Base-by-base conservation (phyloP, 2,797 vertebrate genomes). In the Smutsia gigantea region DNA sequence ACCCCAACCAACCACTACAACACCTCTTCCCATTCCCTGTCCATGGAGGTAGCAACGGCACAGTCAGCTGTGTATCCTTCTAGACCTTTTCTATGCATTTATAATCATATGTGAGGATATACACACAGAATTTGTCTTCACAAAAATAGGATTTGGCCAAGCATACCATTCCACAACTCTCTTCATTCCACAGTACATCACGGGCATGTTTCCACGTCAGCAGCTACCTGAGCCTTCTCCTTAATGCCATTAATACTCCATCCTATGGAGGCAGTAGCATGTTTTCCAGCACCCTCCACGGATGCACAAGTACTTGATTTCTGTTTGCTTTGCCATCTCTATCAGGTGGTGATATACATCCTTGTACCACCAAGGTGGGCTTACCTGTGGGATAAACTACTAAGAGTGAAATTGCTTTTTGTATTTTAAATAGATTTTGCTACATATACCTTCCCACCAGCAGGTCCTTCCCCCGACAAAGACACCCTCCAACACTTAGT, bases 391-490 rank as follows among this genome's bases (percentile, higher is more conserved):
- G 63, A 77, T 19, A 77, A 68, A 61, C 21, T 68, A 63, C 8
- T 27, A 29, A 69, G 63, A 61, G 15, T 3, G 29, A 55, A 78
- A 59, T 53, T 55, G 29, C 71, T 23, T 90, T 69, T 49, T 53
- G 39, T n/a, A n/a, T 68, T 83, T 89, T 49, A 75, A 69, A 29
- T n/a, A 42, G n/a, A 39, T 53, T 18, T 78, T 49, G 29, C 42
- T 53, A 53, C 46, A 63, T 23, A 6, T 25, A 10, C 49, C 34
- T 85, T 61, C 42, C 42, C 29, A 31, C 7, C 7, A 5, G 4
- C 10, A 8, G 39, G 39, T 37, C 1, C 2, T 75, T 42, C 53
- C 12, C 57, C 63, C 34, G 61, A 61, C 0, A 0, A 2, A 2
- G 25, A 27, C 51, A 10, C 42, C 18, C 55, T 57, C 46, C 2